These are phyloP conservation scores for Drosophila fulvimacula DNA, from an alignment of 2,888 invertebrate species.

Conservation along the genomic window DNA sequence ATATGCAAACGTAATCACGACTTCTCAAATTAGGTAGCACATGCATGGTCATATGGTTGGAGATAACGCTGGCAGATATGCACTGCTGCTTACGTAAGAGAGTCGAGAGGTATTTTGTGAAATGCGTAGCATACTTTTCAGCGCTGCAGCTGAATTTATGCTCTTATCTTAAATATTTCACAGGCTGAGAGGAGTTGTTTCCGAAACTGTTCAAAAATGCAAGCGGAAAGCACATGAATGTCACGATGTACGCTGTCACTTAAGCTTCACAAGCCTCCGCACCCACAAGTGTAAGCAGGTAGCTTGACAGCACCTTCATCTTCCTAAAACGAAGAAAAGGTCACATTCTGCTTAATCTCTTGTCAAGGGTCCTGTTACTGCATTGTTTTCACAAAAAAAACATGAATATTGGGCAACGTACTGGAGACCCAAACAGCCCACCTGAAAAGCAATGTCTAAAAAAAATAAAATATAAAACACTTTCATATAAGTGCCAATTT, in stretches of 20 bases:
- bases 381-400: slow-evolving; percentile 1
- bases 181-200: neutral
- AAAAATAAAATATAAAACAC: neutral
- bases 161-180: neutral
- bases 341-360: slow-evolving; percentile 27
- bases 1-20: slow-evolving; percentile 42
- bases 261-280: neutral
- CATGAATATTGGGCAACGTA: slow-evolving; percentile 10
- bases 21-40: neutral
- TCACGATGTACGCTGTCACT: neutral
- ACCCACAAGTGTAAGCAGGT: slow-evolving; percentile 26
- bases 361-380: slow-evolving; percentile 2
- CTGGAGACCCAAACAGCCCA: slow-evolving; percentile 1
- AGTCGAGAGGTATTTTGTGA: neutral
- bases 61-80: slow-evolving; percentile 27
- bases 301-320: neutral
- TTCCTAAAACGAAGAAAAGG: slow-evolving; percentile 19
- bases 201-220: slow-evolving; percentile 8
- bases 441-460: neutral
- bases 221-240: neutral
- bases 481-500: slow-evolving; percentile 13
- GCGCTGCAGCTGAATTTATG: slow-evolving; percentile 2
- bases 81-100: neutral
- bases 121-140: slow-evolving; percentile 41
- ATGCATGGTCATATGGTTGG: slow-evolving; percentile 29